These are phyloP conservation scores for Macropodus opercularis DNA, from an alignment of 2,797 vertebrate species.

Conservation along the genomic window DNA sequence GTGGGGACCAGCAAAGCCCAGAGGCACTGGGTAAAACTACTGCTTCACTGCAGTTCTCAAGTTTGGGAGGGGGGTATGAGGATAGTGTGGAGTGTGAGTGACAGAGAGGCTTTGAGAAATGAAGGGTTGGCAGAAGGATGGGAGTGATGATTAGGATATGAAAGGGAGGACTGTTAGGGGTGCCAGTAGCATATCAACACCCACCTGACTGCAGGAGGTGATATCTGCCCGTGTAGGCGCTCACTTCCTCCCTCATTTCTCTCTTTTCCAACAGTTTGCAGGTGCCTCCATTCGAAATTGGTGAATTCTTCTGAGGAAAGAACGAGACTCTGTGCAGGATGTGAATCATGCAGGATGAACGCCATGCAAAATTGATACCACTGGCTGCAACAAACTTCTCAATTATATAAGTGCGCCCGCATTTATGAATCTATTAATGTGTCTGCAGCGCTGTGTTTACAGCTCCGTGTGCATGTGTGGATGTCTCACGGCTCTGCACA, in stretches of 20 bases:
- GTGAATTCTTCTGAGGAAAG: conserved; percentile 34
- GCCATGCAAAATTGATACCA: conserved; percentile 71
- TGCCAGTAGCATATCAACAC: conserved; percentile 68
- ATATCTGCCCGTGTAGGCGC: conserved; percentile 54
- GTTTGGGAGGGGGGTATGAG: conserved; percentile 20
- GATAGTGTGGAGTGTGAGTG: conserved; percentile 51
- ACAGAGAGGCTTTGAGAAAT: conserved; percentile 59
- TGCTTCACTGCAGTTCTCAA: conserved; percentile 29
- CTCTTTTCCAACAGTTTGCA: conserved; percentile 37
- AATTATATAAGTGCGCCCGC: conserved; percentile 74
- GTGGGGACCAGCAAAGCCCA: conserved; percentile 56
- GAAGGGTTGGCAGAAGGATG: conserved; percentile 55
- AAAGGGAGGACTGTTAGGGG: conserved; percentile 64
- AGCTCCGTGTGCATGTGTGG: conserved; percentile 57
- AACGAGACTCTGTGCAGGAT: conserved; percentile 41
- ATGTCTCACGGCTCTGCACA: conserved; percentile 71
- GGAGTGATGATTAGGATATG: conserved; percentile 61
- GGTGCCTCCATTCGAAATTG: conserved; percentile 36
- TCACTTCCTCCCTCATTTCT: conserved; percentile 42
- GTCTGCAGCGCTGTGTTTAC: conserved; percentile 68
- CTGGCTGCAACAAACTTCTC: conserved; percentile 64
- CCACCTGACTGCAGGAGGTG: conserved; percentile 66
- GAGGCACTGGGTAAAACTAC: conserved; percentile 46
- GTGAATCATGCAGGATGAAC: conserved; percentile 74
- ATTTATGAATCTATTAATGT: conserved; percentile 62